Base-by-base conservation (phyloP, 1,140 invertebrate genomes). In the Lepidurus couesii region DNA sequence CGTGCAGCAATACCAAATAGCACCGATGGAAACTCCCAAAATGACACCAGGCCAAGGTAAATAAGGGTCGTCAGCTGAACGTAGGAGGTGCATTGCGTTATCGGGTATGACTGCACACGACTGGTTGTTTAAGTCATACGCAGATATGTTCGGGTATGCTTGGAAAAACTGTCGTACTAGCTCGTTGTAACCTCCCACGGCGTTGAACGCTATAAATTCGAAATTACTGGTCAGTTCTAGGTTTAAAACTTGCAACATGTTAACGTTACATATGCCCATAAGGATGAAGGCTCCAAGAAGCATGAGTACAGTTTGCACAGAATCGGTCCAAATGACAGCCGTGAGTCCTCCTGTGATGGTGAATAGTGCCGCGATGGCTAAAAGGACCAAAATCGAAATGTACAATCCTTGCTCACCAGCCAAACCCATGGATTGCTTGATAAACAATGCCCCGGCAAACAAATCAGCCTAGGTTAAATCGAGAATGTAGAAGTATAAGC, bases 291-390 rank as follows among this genome's bases (percentile, higher is more conserved):
- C 86, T 47, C 88, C 89, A 79, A 87, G 83, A 7, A 89, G 80
- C 88, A 89, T 89, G 43, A 89, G 86, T 79, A 89, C 82, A 3
- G 88, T 88, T 82, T 89, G 89, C 5, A 89, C 86, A 80, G 87
- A 88, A 81, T 89, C 88, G 9, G 88, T 89, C 87, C 87, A 89
- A 44, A 89, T 89, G 11, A 89, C 88, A 73, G 88, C 87, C n/a
- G 87, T 86, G 21, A 89, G 83, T 13, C 88, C 88, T 75, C 88
- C 85, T 21, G 83, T 82, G 45, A 86, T 84, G 13, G 88, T 88
- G 81, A 87, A 88, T 6, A 89, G n/a, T 7, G 84, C 86, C 8
- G 88, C 86, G 53, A 88, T 85, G 21, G 83, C 81, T 9, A 89
- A 83, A 0, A 89, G 82, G 42, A 87, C 84, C 1, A 85, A 79